Conservation (phyloP, 1,140 invertebrate genomes). For the Dendrolimus kikuchii region DNA sequence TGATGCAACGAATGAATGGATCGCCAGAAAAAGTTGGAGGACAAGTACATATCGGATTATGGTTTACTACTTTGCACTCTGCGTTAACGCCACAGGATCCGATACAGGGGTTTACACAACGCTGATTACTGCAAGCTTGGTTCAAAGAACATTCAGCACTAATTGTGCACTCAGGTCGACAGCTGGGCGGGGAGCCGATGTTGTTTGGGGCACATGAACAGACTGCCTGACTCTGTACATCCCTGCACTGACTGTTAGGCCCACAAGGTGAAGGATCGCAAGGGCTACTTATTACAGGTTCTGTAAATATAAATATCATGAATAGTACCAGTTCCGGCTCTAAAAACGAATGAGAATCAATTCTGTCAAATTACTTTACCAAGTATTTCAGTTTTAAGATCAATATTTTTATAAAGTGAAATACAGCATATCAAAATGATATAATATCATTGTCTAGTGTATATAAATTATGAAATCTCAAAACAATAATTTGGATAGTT, state of each 20-base stretch:
- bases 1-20: conserved; percentile 75
- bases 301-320: conserved; percentile 18
- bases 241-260: conserved; percentile 75
- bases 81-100: conserved; percentile 77
- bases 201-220: conserved; percentile 78
- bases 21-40: conserved; percentile 74
- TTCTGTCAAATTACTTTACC: no score
- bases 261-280: conserved; percentile 77
- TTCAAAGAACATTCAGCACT: conserved; percentile 74
- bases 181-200: conserved; percentile 76
- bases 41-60: conserved; percentile 79
- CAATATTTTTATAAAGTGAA: no score
- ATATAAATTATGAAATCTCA: no score
- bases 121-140: conserved; percentile 75
- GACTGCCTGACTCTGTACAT: conserved; percentile 74
- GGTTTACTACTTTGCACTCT: conserved; percentile 77
- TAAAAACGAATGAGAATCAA: no score
- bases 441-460: no score
- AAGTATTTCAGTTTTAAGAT: no score
- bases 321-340: no score
- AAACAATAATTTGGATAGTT: conserved; percentile 15
- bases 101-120: conserved; percentile 76
- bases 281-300: conserved; percentile 64
- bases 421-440: no score
- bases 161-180: conserved; percentile 75